Evolutionary conservation across 2,113 vertebrate species (phyloP).

Genomic region (Callorhinus ursinus): DNA sequence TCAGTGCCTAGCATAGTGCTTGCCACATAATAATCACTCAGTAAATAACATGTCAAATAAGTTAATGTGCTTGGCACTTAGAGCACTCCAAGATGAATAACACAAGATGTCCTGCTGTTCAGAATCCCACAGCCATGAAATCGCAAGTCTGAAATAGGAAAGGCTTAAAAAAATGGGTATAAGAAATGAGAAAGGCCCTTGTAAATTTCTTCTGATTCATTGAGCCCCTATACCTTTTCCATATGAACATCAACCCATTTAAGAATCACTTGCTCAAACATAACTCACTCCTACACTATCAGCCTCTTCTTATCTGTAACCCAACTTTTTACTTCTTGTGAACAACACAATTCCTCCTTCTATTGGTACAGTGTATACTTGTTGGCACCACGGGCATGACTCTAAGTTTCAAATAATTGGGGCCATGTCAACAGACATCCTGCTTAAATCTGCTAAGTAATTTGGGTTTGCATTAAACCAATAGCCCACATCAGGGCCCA

Average conservation of each 20-base stretch:
- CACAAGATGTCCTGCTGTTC: not conserved
- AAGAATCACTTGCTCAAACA: not conserved
- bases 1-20: not conserved
- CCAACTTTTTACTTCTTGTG: not conserved
- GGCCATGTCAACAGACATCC: not conserved
- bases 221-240: not conserved
- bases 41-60: not conserved
- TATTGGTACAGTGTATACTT: not conserved
- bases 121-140: not conserved
- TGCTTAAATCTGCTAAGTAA: slow-evolving; percentile 35
- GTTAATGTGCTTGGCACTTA: not conserved
- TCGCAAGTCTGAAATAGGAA: not conserved
- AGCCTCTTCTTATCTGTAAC: not conserved
- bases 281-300: not conserved
- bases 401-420: not conserved
- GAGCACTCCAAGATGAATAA: not conserved
- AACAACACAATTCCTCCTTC: not conserved
- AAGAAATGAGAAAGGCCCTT: not conserved
- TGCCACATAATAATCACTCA: not conserved
- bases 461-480: not conserved
- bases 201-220: not conserved
- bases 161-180: not conserved
- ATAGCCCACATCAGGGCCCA: slow-evolving; percentile 23
- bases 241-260: not conserved
- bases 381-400: not conserved